phyloP scores from a whole-genome alignment of 2,113 vertebrate genomes.

The Caranx melampygus region DNA sequence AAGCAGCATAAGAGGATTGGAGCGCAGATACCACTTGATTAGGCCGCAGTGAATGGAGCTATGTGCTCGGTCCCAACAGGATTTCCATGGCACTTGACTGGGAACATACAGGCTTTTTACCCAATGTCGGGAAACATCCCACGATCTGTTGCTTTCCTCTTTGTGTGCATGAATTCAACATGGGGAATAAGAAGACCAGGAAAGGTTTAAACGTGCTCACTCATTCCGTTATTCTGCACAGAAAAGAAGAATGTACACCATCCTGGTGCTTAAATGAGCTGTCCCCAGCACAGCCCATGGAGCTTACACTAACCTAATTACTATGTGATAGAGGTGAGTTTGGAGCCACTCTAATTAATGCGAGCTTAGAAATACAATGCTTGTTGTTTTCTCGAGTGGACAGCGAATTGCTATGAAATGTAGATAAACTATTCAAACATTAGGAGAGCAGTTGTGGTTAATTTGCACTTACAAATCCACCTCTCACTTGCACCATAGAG shows the following conservation, averaged over 20 bases:
- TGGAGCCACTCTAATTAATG: constrained; percentile 57
- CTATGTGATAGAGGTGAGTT: constrained; percentile 25
- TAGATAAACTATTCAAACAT: constrained; percentile 36
- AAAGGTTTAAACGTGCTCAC: constrained; percentile 22
- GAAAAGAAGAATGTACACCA: constrained; percentile 9
- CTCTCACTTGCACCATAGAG: constrained; percentile 1
- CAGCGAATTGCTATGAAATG: constrained; percentile 32
- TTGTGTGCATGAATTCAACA: constrained; percentile 48
- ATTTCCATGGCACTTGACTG: constrained; percentile 75
- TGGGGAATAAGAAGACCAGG: constrained; percentile 31
- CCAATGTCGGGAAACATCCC: constrained; percentile 33
- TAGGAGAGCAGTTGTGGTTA: constrained; percentile 22
- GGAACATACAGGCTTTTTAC: constrained; percentile 57
- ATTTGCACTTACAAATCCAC: constrained; percentile 28
- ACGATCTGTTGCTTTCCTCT: constrained; percentile 31
- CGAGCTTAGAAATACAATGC: constrained; percentile 29
- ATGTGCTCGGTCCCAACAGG: constrained; percentile 60
- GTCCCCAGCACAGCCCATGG: constrained; percentile 21
- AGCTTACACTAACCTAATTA: constrained; percentile 62
- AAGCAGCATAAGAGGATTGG: constrained; percentile 72
- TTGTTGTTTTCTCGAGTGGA: constrained; percentile 36
- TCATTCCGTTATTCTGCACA: constrained; percentile 16
- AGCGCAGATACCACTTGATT: constrained; percentile 73
- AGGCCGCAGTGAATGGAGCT: constrained; percentile 62
- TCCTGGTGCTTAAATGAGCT: constrained; percentile 21